Base-by-base conservation (phyloP, 1,140 invertebrate species). In the Drosophila cardini region DNA sequence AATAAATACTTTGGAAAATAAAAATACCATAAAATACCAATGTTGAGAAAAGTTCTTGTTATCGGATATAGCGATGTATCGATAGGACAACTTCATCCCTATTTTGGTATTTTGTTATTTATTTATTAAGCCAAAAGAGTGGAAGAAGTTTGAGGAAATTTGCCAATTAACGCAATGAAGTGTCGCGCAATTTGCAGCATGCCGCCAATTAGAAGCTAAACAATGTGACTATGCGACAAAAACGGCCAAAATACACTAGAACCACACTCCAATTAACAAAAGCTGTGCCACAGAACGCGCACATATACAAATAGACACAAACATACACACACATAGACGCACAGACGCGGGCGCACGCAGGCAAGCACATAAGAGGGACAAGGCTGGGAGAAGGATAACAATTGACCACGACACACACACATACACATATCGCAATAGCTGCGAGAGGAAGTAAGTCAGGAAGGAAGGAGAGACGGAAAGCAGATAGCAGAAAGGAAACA, bases 51-150 rank as follows among this genome's bases (percentile, higher is more conserved):
- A 13, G 48, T 32, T 11, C 48, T 9, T 5, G 34, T 10, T 13
- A 13, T 40, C 38, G 32, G 15, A 52, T 21, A 0, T 4, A 46
- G 18, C 15, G 45, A 40, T 36, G 21, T 63, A 75, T 71, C 60
- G 55, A 71, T 71, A 64, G 9, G 8, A 10, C 11, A 21, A 10
- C 52, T 63, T 43, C 58, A 71, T 64, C 67, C 43, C 67, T 64
- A 60, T 18, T 70, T 63, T 62, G 30, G 72, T 63, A 71, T 71
- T 75, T 75, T 70, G 62, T 70, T 75, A 70, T 75, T 70, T 70
- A 63, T 75, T 75, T 71, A 71, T 74, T 74, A 21, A 13, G 16
- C n/a, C 61, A 55, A 60, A 21, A 38, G 36, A n/a, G 21, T 4
- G 18, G 11, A 53, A 18, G 15, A 32, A 32, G 48, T 26, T 15